Evolutionary conservation across 2,113 vertebrate species (phyloP).

Genomic region (Morone chrysops): DNA sequence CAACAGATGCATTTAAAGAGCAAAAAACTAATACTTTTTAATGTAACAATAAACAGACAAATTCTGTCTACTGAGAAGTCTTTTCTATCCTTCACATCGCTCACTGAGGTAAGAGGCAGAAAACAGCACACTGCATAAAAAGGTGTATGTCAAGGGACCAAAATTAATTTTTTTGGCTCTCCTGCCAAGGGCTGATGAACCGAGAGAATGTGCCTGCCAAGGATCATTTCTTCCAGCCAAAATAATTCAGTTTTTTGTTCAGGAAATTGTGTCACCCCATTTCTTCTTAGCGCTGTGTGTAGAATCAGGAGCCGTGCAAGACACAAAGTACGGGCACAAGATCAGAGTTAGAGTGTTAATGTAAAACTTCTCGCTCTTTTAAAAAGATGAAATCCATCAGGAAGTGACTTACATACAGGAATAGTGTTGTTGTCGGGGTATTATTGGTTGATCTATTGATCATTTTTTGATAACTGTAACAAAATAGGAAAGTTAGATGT

Average conservation of each 20-base stretch:
- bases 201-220: conserved; percentile 51
- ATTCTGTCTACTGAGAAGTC: conserved; percentile 5
- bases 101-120: conserved; percentile 33
- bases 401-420: neutral
- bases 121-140: conserved; percentile 14
- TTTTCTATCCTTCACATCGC: conserved; percentile 16
- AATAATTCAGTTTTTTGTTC: conserved; percentile 35
- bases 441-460: neutral
- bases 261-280: conserved; percentile 55
- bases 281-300: conserved; percentile 29
- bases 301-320: neutral
- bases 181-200: conserved; percentile 47
- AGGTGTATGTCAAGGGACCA: conserved; percentile 44
- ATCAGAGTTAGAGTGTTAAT: conserved; percentile 10
- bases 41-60: neutral
- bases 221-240: conserved; percentile 52
- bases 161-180: conserved; percentile 46
- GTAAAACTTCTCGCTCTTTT: conserved; percentile 2
- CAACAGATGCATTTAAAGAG: neutral
- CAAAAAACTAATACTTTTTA: neutral
- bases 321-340: conserved; percentile 20
- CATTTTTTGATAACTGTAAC: neutral
- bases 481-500: neutral
- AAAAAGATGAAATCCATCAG: conserved; percentile 1
- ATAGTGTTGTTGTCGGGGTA: neutral